phyloP scores from a whole-genome alignment of 2,113 vertebrate species.

The Brachyistius frenatus region DNA sequence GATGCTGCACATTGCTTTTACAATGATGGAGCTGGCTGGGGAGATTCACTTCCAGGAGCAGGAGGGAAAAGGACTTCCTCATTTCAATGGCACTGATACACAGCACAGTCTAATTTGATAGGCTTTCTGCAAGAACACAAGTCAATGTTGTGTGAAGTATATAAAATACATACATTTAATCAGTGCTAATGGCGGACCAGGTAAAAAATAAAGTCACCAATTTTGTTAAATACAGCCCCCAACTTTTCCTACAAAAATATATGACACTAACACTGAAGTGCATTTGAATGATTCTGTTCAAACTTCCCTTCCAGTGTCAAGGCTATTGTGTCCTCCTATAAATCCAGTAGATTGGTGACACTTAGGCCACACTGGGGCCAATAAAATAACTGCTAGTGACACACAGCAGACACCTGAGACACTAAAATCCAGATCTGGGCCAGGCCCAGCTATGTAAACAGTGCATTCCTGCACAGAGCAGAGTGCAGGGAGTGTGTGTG shows the following conservation, averaged over 20 bases:
- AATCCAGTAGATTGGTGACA: slow-evolving; percentile 1
- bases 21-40: slow-evolving; percentile 26
- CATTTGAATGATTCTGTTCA: slow-evolving; percentile 3
- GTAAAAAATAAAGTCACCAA: background rate
- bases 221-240: too few relatives aligned
- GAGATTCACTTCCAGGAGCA: slow-evolving; percentile 41
- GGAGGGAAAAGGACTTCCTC: slow-evolving; percentile 14
- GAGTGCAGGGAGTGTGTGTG: slow-evolving; percentile 7
- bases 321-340: background rate
- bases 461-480: slow-evolving; percentile 69
- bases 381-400: slow-evolving; percentile 65
- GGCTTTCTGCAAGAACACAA: background rate
- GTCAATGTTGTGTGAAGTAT: background rate
- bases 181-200: background rate
- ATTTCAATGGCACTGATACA: slow-evolving; percentile 5
- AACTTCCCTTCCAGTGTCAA: background rate
- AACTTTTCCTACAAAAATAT: background rate
- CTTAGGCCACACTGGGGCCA: slow-evolving; percentile 2
- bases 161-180: background rate
- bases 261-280: background rate
- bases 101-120: background rate
- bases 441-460: slow-evolving; percentile 77
- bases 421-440: slow-evolving; percentile 54
- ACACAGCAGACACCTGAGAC: slow-evolving; percentile 75
- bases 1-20: slow-evolving; percentile 40